A percentile compares a stretch with the other conserved stretches of the same genome.
Evolutionary conservation across 2,113 vertebrate species (phyloP).

Genomic region (Crotalus viridis): DNA sequence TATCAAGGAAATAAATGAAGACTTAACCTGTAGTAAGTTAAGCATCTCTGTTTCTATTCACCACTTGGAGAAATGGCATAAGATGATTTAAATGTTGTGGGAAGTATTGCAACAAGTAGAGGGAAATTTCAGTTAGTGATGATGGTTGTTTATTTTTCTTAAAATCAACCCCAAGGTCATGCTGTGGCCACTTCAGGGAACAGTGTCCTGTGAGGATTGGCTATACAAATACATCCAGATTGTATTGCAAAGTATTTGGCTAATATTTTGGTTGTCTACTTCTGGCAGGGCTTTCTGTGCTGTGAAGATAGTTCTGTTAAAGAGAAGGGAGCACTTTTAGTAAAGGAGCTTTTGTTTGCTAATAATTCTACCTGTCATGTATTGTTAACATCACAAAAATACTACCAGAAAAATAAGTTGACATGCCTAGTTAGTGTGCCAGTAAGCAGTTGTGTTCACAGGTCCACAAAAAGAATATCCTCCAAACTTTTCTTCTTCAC

Average conservation of each 20-base stretch:
- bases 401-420: background rate
- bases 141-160: background rate
- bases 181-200: background rate
- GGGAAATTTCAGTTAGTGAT: background rate
- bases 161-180: background rate
- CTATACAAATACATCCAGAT: background rate
- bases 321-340: background rate
- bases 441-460: conserved; percentile 9
- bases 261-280: background rate
- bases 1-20: background rate
- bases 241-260: background rate
- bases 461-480: conserved; percentile 23
- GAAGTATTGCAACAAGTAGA: background rate
- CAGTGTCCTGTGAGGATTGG: background rate
- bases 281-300: background rate
- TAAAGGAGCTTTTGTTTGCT: background rate
- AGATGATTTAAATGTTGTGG: background rate
- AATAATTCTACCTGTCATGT: background rate
- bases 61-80: background rate
- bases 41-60: background rate
- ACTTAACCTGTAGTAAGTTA: background rate
- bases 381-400: background rate
- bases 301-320: background rate
- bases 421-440: background rate
- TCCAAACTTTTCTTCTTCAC: conserved; percentile 26